These are phyloP conservation scores for Pheosia gnoma DNA, from an alignment of 2,888 invertebrate species.

Conservation along the genomic window DNA sequence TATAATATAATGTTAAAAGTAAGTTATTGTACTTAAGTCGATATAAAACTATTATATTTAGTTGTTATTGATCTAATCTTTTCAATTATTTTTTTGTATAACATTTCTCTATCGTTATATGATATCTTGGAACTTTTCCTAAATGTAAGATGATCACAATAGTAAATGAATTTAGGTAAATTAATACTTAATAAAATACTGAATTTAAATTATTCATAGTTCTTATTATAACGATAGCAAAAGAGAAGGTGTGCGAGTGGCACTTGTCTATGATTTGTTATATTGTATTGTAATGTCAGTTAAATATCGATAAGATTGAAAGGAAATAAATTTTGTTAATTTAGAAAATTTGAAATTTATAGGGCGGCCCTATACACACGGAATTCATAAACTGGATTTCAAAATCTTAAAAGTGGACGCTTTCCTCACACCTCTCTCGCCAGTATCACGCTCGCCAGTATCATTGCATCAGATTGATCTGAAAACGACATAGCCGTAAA, in stretches of 20 bases:
- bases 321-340: conserved; percentile 37
- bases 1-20: neutral
- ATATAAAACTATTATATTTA: neutral
- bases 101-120: conserved; percentile 7
- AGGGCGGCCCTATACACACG: too few species aligned
- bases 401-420: too few species aligned
- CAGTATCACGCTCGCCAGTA: too few species aligned
- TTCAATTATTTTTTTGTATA: conserved; percentile 14
- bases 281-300: conserved; percentile 17
- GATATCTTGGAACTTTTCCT: neutral
- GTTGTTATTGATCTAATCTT: conserved; percentile 10
- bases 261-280: conserved; percentile 54
- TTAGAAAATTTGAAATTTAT: too few species aligned
- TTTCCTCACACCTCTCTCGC: too few species aligned
- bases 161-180: conserved; percentile 47
- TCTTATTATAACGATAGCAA: conserved; percentile 35
- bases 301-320: conserved; percentile 37
- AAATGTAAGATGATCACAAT: conserved; percentile 34
- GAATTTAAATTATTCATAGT: conserved; percentile 50
- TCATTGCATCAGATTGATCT: too few species aligned
- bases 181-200: conserved; percentile 51
- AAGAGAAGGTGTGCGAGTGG: conserved; percentile 59
- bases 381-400: too few species aligned
- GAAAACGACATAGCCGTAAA: too few species aligned
- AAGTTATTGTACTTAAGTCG: neutral